These are phyloP conservation scores for Drosophila insularis DNA, from an alignment of 1,140 invertebrate genomes.

Conservation along the genomic window DNA sequence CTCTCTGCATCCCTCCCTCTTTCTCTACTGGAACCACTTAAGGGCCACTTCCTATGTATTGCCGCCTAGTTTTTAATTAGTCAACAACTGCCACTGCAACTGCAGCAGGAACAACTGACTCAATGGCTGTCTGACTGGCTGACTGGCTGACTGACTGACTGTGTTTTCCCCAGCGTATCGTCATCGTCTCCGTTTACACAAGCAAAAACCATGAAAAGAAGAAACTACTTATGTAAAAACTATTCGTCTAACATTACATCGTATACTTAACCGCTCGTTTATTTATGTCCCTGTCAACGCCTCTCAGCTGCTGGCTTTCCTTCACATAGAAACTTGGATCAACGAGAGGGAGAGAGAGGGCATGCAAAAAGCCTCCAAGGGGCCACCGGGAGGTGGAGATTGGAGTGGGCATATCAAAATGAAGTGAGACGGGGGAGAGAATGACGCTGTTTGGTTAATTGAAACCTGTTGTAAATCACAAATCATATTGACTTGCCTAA, in stretches of 20 bases:
- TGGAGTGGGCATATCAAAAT: neutral
- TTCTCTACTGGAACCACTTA: constrained; percentile 35
- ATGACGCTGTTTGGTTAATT: constrained; percentile 38
- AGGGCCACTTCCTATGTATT: constrained; percentile 55
- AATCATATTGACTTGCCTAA: constrained; percentile 55
- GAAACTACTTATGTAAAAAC: constrained; percentile 35
- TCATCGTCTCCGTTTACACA: constrained; percentile 42
- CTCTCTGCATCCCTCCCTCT: neutral
- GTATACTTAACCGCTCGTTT: constrained; percentile 42
- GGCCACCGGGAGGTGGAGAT: neutral
- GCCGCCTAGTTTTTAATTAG: constrained; percentile 60
- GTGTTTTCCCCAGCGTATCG: constrained; percentile 27
- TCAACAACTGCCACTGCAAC: constrained; percentile 13
- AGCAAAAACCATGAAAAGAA: constrained; percentile 12
- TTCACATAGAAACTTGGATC: constrained; percentile 5
- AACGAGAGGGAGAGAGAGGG: neutral
- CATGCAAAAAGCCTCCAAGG: constrained; percentile 33
- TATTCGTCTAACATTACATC: constrained; percentile 59
- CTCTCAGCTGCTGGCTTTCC: constrained; percentile 49
- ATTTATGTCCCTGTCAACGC: constrained; percentile 61
- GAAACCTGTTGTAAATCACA: constrained; percentile 68
- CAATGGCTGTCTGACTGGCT: neutral
- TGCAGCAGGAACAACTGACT: neutral
- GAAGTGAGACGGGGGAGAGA: neutral
- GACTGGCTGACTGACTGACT: neutral